A percentile compares a stretch with the other conserved stretches of the same genome.
Evolutionary conservation across 2,888 invertebrate species (phyloP).

Genomic region (Ochropleura plecta): DNA sequence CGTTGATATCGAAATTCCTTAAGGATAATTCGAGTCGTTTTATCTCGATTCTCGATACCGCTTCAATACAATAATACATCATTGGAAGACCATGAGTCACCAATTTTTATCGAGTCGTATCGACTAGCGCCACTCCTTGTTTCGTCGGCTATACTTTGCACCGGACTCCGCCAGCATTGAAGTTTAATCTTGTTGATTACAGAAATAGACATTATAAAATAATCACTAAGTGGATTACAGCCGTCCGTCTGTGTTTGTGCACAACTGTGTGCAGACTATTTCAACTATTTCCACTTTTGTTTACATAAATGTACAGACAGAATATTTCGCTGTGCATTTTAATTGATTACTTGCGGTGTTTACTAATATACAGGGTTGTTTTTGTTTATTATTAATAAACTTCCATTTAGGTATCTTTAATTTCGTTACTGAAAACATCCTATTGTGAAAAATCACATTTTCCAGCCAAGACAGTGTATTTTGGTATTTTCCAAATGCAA

Average conservation of each 20-base stretch:
- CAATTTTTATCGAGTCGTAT: slow-evolving; percentile 68
- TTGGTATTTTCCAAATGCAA: background rate
- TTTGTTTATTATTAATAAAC: slow-evolving; percentile 10
- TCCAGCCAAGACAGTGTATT: background rate
- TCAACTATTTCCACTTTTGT: slow-evolving; percentile 31
- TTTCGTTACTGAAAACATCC: slow-evolving; percentile 17
- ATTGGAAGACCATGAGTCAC: slow-evolving; percentile 72
- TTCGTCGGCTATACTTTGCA: slow-evolving; percentile 61
- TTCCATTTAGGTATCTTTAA: background rate
- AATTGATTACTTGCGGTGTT: slow-evolving; percentile 40
- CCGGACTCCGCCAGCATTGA: slow-evolving; percentile 60
- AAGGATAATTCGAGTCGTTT: slow-evolving; percentile 69
- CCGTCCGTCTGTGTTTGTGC: slow-evolving; percentile 58
- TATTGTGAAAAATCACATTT: background rate
- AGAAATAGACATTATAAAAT: slow-evolving; percentile 68
- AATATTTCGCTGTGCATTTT: slow-evolving; percentile 21
- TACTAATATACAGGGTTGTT: slow-evolving; percentile 8
- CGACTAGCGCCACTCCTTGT: slow-evolving; percentile 79
- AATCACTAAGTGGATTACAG: slow-evolving; percentile 65
- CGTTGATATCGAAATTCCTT: slow-evolving; percentile 73
- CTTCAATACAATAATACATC: slow-evolving; percentile 59
- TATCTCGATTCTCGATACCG: slow-evolving; percentile 63
- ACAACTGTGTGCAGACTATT: slow-evolving; percentile 39
- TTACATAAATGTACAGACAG: slow-evolving; percentile 13
- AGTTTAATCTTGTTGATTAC: slow-evolving; percentile 70